Evolutionary conservation across 2,888 invertebrate species (phyloP).

Genomic region (Gymnosoma rotundatum): DNA sequence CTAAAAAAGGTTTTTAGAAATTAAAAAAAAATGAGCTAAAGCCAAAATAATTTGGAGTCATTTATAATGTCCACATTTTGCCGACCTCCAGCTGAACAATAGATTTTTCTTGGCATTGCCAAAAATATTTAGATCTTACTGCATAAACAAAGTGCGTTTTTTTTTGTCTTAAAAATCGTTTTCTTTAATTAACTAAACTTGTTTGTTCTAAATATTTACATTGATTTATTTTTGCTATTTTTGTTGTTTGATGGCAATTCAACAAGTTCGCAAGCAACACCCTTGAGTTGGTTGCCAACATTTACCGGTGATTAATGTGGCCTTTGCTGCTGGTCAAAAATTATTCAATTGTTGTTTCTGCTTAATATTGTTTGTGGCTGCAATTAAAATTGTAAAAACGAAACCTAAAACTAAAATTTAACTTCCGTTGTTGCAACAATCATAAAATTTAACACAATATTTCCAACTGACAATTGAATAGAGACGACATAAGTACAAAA

Average conservation of each 20-base stretch:
- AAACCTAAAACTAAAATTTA: slow-evolving; percentile 42
- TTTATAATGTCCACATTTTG: too few relatives aligned
- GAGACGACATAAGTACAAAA: slow-evolving; percentile 19
- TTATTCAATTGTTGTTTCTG: neutral
- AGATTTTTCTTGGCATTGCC: too few relatives aligned
- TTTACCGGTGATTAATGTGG: slow-evolving; percentile 1
- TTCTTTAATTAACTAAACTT: too few relatives aligned
- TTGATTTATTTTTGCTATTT: slow-evolving; percentile 1
- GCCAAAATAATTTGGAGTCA: too few relatives aligned
- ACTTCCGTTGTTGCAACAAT: slow-evolving; percentile 58
- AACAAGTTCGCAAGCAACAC: slow-evolving; percentile 11
- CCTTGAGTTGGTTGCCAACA: slow-evolving; percentile 16
- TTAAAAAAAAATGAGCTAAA: too few relatives aligned
- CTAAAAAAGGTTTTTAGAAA: too few relatives aligned
- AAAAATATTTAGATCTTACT: too few relatives aligned
- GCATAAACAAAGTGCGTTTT: too few relatives aligned
- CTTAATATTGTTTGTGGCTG: slow-evolving; percentile 38
- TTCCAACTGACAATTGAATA: slow-evolving; percentile 3
- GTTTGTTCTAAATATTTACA: slow-evolving; percentile 14
- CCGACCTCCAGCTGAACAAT: too few relatives aligned
- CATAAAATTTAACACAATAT: slow-evolving; percentile 7
- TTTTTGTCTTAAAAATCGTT: too few relatives aligned
- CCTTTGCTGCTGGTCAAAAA: slow-evolving; percentile 21
- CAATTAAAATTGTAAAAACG: slow-evolving; percentile 48
- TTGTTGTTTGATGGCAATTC: slow-evolving; percentile 14